Conservation (phyloP, 2,888 invertebrate species). For the Slavum lentiscoides region DNA sequence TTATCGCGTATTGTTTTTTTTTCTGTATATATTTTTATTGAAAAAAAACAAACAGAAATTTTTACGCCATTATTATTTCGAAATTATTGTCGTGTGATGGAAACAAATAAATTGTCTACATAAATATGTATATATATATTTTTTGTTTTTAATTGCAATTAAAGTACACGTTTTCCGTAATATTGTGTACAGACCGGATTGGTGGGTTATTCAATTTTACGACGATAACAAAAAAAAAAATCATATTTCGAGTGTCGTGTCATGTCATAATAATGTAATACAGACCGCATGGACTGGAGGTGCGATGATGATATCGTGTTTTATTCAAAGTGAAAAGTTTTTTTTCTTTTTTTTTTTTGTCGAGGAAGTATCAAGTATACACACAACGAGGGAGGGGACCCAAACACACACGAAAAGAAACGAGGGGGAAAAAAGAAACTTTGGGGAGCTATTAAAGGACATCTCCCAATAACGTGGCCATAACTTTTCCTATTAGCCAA, state of each 20-base stretch:
- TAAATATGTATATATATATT: no score
- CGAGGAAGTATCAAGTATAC: not conserved
- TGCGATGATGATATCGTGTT: conserved; percentile 41
- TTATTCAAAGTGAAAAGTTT: conserved; percentile 42
- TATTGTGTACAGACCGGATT: no score
- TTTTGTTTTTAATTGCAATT: no score
- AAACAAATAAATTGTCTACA: no score
- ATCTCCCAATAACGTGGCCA: conserved; percentile 40
- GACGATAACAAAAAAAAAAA: not conserved
- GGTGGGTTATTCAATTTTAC: no score
- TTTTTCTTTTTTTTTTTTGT: conserved; percentile 3
- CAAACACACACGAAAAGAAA: not conserved
- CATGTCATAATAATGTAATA: conserved; percentile 7
- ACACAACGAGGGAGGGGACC: not conserved
- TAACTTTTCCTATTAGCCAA: conserved; percentile 53
- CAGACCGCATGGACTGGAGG: not conserved
- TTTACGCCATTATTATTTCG: no score
- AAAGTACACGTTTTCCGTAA: no score
- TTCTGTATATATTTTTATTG: no score
- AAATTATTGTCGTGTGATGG: no score
- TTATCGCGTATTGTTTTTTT: no score
- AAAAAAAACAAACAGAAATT: no score
- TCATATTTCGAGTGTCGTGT: conserved; percentile 20
- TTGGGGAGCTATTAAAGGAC: conserved; percentile 49
- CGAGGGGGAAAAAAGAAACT: conserved; percentile 20